A percentile compares a stretch with the other conserved stretches of the same genome.
Conservation (phyloP, 2,113 vertebrate genomes). For the Accipiter virgatus region DNA sequence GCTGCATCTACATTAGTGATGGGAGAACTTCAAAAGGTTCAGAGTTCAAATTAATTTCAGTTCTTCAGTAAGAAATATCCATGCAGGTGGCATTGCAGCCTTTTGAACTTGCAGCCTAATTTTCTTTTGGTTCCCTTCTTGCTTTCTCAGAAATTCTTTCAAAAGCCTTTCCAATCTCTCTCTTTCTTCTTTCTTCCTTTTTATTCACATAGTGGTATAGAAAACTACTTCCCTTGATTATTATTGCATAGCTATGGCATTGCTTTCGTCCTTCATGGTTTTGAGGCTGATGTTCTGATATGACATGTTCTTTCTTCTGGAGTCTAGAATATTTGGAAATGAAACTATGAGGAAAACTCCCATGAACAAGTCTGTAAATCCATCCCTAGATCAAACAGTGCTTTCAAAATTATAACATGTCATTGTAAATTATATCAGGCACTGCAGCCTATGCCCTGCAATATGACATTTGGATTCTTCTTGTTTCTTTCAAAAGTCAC, state of each 20-base stretch:
- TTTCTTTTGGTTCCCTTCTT: neutral
- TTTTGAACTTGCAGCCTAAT: conserved; percentile 2
- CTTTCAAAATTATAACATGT: neutral
- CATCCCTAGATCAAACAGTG: neutral
- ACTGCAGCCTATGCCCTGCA: neutral
- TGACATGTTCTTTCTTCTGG: neutral
- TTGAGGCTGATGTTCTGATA: neutral
- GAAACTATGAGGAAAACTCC: neutral
- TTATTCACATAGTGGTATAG: neutral
- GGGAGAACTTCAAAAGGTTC: neutral
- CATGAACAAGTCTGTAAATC: neutral
- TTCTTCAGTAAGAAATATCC: neutral
- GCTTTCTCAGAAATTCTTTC: neutral
- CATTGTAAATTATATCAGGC: neutral
- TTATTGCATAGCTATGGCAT: neutral
- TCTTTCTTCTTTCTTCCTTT: neutral
- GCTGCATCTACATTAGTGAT: neutral
- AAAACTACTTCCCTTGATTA: neutral
- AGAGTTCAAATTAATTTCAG: conserved; percentile 33
- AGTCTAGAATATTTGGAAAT: neutral
- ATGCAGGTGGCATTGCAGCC: neutral
- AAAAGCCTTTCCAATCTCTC: neutral
- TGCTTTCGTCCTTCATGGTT: neutral
- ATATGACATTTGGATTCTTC: neutral
- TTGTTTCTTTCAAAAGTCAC: neutral